Evolutionary conservation across 2,113 vertebrate species (phyloP), one percentile per base, ranked within the genome.

Genomic region (Monarcha castaneiventris): DNA sequence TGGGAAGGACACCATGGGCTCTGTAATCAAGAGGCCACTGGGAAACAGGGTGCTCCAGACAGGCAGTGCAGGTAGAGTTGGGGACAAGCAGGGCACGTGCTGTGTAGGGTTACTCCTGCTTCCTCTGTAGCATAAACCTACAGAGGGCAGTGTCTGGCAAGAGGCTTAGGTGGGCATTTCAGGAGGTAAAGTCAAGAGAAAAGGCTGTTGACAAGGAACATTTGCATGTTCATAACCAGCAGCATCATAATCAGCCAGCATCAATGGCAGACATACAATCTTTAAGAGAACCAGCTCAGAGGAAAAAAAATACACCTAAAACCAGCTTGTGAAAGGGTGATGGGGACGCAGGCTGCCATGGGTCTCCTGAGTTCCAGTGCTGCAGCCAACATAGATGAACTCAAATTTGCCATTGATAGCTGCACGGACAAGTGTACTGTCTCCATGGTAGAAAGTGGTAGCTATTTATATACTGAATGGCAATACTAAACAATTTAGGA

Each of bases 401-500:
- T 81, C 27, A 33, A 63, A 44, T 93, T 95, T 93, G 52, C 81
- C 54, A 16, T 73, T 20, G 4, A 16, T 77, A 80, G 55, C 79
- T 90, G 25, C 6, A 4, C 0, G 1, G 59, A 74, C 43, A 87
- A 96, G 71, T 63, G 82, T 76, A 92, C 87, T 95, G 43, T 88
- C 54, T 90, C 74, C 0, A 0, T 72, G 76, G n/a, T 51, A 76
- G 72, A 93, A 90, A 83, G 83, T 81, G 54, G 75, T 90, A 55
- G 79, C 90, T 96, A 93, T 97, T 96, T 92, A 86, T 92, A 83
- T 89, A 94, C 77, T 63, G 74, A 90, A 94, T 68, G 67, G 91
- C 87, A 86, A 91, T 62, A 77, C 89, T 96, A 94, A 96, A 96
- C 74, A 94, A 86, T 86, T 96, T 96, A 94, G 94, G 82, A 89